Evolutionary conservation across 1,140 invertebrate genomes (phyloP).

Genomic region (Cephus cinctus): DNA sequence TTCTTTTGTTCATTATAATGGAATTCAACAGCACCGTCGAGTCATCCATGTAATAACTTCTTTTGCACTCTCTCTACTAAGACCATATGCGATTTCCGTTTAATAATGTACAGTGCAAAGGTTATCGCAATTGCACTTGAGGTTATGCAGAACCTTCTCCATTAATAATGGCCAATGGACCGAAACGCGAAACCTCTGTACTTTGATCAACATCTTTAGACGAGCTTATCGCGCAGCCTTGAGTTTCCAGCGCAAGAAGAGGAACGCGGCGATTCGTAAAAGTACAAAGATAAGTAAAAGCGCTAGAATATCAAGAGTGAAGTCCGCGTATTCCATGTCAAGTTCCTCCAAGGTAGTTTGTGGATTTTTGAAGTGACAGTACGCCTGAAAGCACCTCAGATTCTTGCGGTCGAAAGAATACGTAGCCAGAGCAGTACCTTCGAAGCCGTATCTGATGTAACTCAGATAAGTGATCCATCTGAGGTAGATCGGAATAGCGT

Average conservation of each 20-base stretch:
- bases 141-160: background rate
- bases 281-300: constrained; percentile 86
- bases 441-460: constrained; percentile 94
- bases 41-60: background rate
- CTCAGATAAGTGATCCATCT: constrained; percentile 95
- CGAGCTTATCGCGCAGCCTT: constrained; percentile 67
- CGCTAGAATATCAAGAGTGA: constrained; percentile 78
- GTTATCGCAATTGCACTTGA: too few species aligned
- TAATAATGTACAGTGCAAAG: too few species aligned
- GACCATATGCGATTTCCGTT: too few species aligned
- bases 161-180: constrained; percentile 1
- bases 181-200: background rate
- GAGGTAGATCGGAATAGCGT: constrained; percentile 92
- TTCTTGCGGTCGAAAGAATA: constrained; percentile 84
- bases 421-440: constrained; percentile 90
- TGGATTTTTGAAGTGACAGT: constrained; percentile 90
- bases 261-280: constrained; percentile 81
- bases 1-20: too few species aligned
- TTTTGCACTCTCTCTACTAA: constrained; percentile 3
- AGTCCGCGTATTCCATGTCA: constrained; percentile 76
- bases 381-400: constrained; percentile 73
- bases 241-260: constrained; percentile 90
- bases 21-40: background rate
- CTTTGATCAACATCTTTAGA: background rate
- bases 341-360: constrained; percentile 88